Base-by-base conservation (phyloP, 2,113 vertebrate genomes). In the Ophiodon elongatus region DNA sequence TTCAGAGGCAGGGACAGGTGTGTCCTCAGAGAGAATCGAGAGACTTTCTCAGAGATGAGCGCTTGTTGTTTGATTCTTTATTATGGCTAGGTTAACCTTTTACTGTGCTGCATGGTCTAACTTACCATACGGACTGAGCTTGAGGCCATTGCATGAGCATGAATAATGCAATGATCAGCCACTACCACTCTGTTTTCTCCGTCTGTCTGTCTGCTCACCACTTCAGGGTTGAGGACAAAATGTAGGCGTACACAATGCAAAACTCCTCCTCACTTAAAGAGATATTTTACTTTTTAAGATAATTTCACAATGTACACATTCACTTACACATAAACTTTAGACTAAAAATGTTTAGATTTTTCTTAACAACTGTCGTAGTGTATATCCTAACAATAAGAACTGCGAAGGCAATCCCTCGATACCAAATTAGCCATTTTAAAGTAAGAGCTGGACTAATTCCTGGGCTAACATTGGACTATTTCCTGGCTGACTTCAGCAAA, bases 121-220 rank as follows among this genome's bases (percentile, higher is more conserved):
- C 73, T 86, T 52, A 47, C 52, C 90, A 86, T 89, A 82, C 59
- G 73, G 76, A 80, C 73, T 19, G 71, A 88, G 86, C 89, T 89
- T 0, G 64, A 67, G 89, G 91, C 85, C 74, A 70, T 80, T 62
- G 69, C 81, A 88, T 25, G 76, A 86, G 85, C 87, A 90, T 93
- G 74, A 92, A 90, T 91, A 92, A 94, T 90, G 80, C 86, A 93
- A 86, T 87, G 87, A 90, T 91, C 80, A 84, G 76, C 85, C 85
- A 37, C 82, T 43, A 47, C 56, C 72, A 23, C 84, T 73, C 82
- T 29, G 74, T 56, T 74, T 57, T 65, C 79, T 74, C 75, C 37
- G 47, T 73, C 77, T 79, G 90, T 76, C 74, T 57, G 80, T 85
- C 66, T 75, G 79, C 45, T 52, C 75, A 60, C 13, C 70, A 89